These are phyloP conservation scores for Diaprepes abbreviatus DNA, from an alignment of 2,888 invertebrate genomes.

Conservation along the genomic window DNA sequence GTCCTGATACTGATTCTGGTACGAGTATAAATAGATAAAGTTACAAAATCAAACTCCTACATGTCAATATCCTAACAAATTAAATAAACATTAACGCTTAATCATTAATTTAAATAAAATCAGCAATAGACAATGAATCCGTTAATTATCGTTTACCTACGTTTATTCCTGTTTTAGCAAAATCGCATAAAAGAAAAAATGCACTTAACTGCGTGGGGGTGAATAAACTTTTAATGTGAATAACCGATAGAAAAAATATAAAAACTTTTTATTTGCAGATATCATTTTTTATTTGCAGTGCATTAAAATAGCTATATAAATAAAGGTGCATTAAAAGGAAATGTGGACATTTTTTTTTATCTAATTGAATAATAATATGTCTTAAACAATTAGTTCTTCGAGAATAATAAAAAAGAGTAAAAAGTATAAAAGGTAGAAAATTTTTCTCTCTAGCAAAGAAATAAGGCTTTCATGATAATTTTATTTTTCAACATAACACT, in stretches of 20 bases:
- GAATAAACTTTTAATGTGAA: constrained; percentile 39
- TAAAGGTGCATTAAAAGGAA: constrained; percentile 25
- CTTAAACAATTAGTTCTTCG: no score
- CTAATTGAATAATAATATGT: no score
- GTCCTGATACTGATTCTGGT: not conserved
- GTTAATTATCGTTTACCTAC: constrained; percentile 29
- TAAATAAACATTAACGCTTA: constrained; percentile 24
- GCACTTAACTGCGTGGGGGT: constrained; percentile 15
- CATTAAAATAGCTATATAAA: constrained; percentile 33
- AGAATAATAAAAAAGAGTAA: no score
- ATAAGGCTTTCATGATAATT: no score
- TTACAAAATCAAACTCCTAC: constrained; percentile 42
- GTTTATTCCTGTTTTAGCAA: constrained; percentile 28
- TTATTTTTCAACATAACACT: no score
- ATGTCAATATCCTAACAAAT: constrained; percentile 35
- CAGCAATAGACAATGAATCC: constrained; percentile 26
- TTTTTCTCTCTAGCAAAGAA: no score
- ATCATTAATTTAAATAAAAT: constrained; percentile 30
- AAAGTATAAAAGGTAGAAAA: no score
- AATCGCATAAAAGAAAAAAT: constrained; percentile 26
- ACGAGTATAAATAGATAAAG: constrained; percentile 22
- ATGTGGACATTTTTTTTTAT: constrained; percentile 23
- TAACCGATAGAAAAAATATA: constrained; percentile 41
- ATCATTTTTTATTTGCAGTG: constrained; percentile 36
- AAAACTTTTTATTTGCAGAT: constrained; percentile 21